These are phyloP conservation scores for Pachyrhynchus sulphureomaculatus DNA, from an alignment of 1,140 invertebrate species.

Conservation along the genomic window DNA sequence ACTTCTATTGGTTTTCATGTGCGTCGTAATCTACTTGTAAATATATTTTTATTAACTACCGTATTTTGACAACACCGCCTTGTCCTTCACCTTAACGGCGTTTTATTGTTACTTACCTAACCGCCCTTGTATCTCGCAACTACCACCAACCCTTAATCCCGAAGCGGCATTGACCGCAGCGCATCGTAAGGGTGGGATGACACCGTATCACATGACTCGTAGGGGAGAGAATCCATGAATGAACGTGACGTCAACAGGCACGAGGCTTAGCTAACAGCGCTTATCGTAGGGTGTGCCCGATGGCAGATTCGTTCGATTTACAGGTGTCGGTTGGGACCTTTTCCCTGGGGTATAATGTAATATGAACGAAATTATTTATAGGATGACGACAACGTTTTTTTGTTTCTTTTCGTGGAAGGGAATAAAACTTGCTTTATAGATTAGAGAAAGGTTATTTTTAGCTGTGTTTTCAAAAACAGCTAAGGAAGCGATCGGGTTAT, in stretches of 20 bases:
- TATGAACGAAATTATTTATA: too few relatives aligned
- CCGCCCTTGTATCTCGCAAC: background rate
- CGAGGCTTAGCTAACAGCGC: constrained; percentile 16
- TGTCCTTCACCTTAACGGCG: constrained; percentile 12
- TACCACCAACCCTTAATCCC: background rate
- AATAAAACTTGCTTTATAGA: too few relatives aligned
- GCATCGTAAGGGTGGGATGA: background rate
- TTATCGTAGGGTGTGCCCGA: constrained; percentile 14
- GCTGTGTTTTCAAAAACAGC: too few relatives aligned
- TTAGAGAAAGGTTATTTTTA: too few relatives aligned
- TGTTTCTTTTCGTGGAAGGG: too few relatives aligned
- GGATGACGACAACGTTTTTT: too few relatives aligned
- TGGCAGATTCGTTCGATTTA: constrained; percentile 1
- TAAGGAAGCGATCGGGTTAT: too few relatives aligned
- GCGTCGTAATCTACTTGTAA: too few relatives aligned
- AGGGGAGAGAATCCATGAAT: constrained; percentile 27
- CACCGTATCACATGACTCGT: constrained; percentile 16
- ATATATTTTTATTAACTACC: too few relatives aligned
- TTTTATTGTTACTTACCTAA: background rate
- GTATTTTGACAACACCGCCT: constrained; percentile 1
- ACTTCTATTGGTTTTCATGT: too few relatives aligned
- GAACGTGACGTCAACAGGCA: constrained; percentile 27
- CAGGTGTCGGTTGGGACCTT: constrained; percentile 1
- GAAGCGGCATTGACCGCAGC: constrained; percentile 23
- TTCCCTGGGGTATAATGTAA: background rate